These are phyloP conservation scores for Dolichallabes microphthalmus DNA, from an alignment of 2,113 vertebrate genomes.

Conservation along the genomic window DNA sequence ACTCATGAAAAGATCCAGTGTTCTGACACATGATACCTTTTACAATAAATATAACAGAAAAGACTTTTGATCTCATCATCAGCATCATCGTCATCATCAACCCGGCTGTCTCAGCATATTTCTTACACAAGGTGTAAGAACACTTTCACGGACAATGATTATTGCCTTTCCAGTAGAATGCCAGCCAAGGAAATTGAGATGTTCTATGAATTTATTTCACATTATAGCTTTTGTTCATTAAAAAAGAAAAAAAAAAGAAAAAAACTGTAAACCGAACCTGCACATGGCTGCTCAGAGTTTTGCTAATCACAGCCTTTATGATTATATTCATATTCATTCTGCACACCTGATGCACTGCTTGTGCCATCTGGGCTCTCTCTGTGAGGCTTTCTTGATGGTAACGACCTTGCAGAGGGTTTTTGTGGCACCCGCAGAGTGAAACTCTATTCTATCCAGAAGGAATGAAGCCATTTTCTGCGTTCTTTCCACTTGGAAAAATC, in stretches of 20 bases:
- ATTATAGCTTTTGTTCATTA: conserved; percentile 1
- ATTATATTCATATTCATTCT: conserved; percentile 7
- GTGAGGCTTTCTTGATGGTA: conserved; percentile 16
- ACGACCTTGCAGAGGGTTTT: conserved; percentile 38
- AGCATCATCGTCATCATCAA: neutral
- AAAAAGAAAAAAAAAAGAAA: neutral
- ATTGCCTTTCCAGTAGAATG: neutral
- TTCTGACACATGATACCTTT: neutral
- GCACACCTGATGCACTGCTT: conserved; percentile 11
- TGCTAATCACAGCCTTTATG: neutral
- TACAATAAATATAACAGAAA: conserved; percentile 1
- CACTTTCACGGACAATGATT: conserved; percentile 5
- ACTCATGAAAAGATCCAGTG: neutral
- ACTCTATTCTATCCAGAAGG: neutral
- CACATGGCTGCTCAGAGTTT: neutral
- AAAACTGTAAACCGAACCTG: neutral
- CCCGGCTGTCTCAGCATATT: conserved; percentile 11
- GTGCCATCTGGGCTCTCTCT: conserved; percentile 7
- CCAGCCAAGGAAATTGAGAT: neutral
- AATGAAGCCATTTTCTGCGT: neutral
- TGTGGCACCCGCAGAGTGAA: neutral
- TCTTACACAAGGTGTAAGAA: neutral
- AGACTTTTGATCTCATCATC: neutral
- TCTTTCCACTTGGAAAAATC: conserved; percentile 2
- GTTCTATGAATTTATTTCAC: neutral